Evolutionary conservation across 1,140 invertebrate genomes (phyloP), one percentile per base, ranked within the genome.

Genomic region (Drosophila albomicans): DNA sequence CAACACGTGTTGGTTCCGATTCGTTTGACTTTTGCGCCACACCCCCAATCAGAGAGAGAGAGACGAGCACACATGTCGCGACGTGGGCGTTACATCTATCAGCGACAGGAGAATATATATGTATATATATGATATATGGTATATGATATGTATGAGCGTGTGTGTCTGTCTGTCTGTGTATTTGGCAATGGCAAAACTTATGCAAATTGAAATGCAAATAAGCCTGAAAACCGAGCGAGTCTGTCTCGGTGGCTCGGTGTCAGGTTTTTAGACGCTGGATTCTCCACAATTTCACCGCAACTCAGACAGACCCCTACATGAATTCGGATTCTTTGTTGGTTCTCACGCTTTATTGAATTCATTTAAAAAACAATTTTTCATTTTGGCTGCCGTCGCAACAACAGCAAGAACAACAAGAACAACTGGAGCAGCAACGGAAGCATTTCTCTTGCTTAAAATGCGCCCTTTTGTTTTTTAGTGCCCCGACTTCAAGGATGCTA

Each of bases 291-390:
- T 13, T 10, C 48, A 56, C 61, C 68, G 28, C 68, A 63, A 56
- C 41, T 56, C 41, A 48, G 49, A 41, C 13, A 57, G 8, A 38
- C 35, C 56, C 20, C 20, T 41, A 54, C 38, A 25, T 41, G 58
- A 54, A 56, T 68, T 46, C 15, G 71, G 57, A 49, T 74, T 69
- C 49, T 43, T 74, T 71, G 69, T 65, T 65, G 63, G 43, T 57
- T 73, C 71, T 66, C 64, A 75, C 56, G 76, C 71, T 75, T 78
- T 75, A 78, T 81, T 81, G 66, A 78, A 81, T 81, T 78, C 79
- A 81, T 75, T 81, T 81, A 78, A 81, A 80, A 78, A 81, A 71
- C 75, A 63, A 81, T 81, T 81, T 81, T 71, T 81, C 75, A 71
- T 81, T 58, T 73, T 72, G 35, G 30, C 58, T 67, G 25, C 41